These are phyloP conservation scores for Machaerirhynchus nigripectus DNA, from an alignment of 2,113 vertebrate species.

Conservation along the genomic window DNA sequence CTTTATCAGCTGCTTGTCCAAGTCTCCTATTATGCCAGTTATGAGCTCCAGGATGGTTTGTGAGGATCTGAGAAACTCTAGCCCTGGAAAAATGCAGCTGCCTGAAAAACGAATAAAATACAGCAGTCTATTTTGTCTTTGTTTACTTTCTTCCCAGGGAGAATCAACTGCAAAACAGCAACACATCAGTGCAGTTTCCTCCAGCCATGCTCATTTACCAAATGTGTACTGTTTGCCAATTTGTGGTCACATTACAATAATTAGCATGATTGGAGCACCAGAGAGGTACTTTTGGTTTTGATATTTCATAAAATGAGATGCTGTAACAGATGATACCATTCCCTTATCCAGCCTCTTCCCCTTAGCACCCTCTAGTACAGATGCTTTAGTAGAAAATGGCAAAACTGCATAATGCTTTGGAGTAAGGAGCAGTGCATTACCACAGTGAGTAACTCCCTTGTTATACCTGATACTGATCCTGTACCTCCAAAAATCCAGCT, in stretches of 20 bases:
- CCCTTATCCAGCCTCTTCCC: background rate
- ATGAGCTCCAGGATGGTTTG: background rate
- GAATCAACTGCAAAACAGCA: background rate
- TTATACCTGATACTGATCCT: background rate
- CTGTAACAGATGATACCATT: background rate
- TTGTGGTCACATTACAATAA: background rate
- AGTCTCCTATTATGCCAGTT: background rate
- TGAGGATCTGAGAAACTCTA: background rate
- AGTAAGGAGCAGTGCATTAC: background rate
- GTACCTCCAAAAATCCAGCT: background rate
- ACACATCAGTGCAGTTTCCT: background rate
- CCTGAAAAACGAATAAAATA: background rate
- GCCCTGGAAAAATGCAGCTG: background rate
- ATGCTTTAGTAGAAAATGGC: background rate
- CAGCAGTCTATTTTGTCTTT: background rate
- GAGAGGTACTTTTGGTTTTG: background rate
- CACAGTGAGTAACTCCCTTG: background rate
- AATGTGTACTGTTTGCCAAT: background rate
- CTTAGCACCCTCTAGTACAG: background rate
- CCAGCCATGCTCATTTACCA: background rate
- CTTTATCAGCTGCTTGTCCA: background rate
- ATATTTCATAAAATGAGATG: background rate
- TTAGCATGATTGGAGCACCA: background rate
- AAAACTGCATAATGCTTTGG: accelerated
- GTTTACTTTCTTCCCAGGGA: background rate